phyloP scores from a whole-genome alignment of 2,888 invertebrate species.

The Chrysolina haemoptera region DNA sequence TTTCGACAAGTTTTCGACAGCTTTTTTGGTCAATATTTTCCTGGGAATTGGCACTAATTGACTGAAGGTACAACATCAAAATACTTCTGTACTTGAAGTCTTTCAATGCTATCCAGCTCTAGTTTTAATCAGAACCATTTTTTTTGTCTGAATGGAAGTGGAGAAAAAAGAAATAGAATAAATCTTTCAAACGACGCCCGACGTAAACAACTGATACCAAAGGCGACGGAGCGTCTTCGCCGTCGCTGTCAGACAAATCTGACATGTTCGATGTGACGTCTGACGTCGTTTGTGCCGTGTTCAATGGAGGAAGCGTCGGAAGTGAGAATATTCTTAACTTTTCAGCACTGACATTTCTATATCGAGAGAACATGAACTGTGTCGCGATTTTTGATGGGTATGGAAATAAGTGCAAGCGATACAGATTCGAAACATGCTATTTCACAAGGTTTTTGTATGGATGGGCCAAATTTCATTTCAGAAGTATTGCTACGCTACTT shows the following conservation, averaged over 20 bases:
- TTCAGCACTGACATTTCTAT: slow-evolving; percentile 11
- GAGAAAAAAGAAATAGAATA: slow-evolving; percentile 53
- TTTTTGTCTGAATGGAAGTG: neutral
- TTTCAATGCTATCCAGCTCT: too few relatives aligned
- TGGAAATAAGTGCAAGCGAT: neutral
- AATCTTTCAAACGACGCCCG: slow-evolving; percentile 58
- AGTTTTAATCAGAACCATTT: too few relatives aligned
- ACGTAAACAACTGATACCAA: slow-evolving; percentile 62
- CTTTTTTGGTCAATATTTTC: too few relatives aligned
- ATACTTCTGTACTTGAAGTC: too few relatives aligned
- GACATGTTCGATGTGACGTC: slow-evolving; percentile 59
- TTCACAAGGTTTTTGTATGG: neutral
- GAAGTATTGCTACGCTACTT: too few relatives aligned
- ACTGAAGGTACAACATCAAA: too few relatives aligned
- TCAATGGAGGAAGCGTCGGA: slow-evolving; percentile 34
- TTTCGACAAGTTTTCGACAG: too few relatives aligned
- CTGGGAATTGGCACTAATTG: too few relatives aligned
- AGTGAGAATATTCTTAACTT: slow-evolving; percentile 45
- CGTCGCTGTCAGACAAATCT: slow-evolving; percentile 61
- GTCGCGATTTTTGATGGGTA: slow-evolving; percentile 3
- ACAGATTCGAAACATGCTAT: neutral
- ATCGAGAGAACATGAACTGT: slow-evolving; percentile 23
- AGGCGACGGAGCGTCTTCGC: slow-evolving; percentile 54
- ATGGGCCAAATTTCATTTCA: too few relatives aligned
- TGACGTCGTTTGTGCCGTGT: slow-evolving; percentile 49